These are phyloP conservation scores for Drosophila pullipes DNA, from an alignment of 2,888 invertebrate genomes.

Conservation along the genomic window DNA sequence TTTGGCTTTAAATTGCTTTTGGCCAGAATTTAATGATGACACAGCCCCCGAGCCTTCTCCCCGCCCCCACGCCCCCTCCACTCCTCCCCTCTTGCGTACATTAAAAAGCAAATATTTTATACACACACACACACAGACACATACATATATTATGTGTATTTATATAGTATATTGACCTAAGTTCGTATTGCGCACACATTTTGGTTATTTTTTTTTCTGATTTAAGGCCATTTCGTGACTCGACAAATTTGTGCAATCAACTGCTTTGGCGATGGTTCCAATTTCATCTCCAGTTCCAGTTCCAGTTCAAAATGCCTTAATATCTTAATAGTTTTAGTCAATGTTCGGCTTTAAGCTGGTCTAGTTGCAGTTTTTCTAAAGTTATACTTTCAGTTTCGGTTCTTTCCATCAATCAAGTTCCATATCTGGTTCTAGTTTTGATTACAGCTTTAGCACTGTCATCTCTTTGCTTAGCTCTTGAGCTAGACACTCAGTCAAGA, in stretches of 20 bases:
- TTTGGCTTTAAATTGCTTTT: slow-evolving; percentile 64
- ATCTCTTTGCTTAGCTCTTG: background rate
- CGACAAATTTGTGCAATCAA: slow-evolving; percentile 8
- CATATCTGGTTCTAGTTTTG: background rate
- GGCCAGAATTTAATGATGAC: slow-evolving; percentile 73
- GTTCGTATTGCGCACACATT: slow-evolving; percentile 24
- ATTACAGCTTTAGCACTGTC: background rate
- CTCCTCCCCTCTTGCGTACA: background rate
- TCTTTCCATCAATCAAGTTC: background rate
- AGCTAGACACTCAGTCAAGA: no score
- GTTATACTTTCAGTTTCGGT: background rate
- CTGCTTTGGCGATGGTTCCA: background rate
- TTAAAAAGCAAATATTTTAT: slow-evolving; percentile 43
- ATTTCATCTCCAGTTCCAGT: background rate
- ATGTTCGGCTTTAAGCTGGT: background rate
- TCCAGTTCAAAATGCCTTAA: background rate
- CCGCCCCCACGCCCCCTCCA: no score
- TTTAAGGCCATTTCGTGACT: slow-evolving; percentile 32
- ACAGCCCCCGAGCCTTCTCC: slow-evolving; percentile 19
- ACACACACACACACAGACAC: background rate
- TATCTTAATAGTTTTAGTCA: background rate
- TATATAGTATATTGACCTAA: slow-evolving; percentile 36
- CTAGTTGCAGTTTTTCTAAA: background rate
- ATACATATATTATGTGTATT: slow-evolving; percentile 9
- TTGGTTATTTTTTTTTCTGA: background rate